These are phyloP conservation scores for Microctenopoma stevenorrisi DNA, from an alignment of 2,797 vertebrate genomes.

Conservation along the genomic window DNA sequence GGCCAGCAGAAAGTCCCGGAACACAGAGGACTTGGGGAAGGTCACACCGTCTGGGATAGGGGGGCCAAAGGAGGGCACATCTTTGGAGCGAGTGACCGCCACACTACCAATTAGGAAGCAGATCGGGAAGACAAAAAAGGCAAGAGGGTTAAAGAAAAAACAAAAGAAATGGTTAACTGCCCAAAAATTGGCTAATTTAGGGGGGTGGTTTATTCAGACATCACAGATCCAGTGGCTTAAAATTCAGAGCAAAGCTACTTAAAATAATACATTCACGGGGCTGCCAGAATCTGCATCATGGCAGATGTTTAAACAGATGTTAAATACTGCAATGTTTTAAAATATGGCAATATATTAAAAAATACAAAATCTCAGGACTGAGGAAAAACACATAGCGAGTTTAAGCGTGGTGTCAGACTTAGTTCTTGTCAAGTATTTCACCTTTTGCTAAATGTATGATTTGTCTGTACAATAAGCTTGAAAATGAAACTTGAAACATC, in stretches of 20 bases:
- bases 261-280: constrained; percentile 9
- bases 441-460: background rate
- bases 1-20: constrained; percentile 97
- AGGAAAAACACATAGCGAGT: background rate
- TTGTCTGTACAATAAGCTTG: constrained; percentile 9
- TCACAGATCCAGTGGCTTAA: background rate
- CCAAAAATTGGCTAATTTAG: background rate
- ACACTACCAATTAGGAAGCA: constrained; percentile 81
- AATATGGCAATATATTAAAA: constrained; percentile 3
- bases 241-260: constrained; percentile 18
- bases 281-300: constrained; percentile 6
- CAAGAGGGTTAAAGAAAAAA: background rate
- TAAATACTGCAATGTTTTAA: constrained; percentile 17
- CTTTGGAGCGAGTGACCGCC: constrained; percentile 96
- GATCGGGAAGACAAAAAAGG: background rate
- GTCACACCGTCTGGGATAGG: constrained; percentile 95
- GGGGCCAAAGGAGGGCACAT: constrained; percentile 98
- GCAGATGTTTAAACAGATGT: background rate
- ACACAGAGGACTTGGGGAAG: constrained; percentile 96
- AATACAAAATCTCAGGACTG: background rate
- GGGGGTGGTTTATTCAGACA: constrained; percentile 6
- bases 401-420: constrained; percentile 6
- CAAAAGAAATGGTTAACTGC: constrained; percentile 3
- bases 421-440: background rate
- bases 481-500: background rate